phyloP scores from a whole-genome alignment of 2,888 invertebrate species.

The Noctua janthina region DNA sequence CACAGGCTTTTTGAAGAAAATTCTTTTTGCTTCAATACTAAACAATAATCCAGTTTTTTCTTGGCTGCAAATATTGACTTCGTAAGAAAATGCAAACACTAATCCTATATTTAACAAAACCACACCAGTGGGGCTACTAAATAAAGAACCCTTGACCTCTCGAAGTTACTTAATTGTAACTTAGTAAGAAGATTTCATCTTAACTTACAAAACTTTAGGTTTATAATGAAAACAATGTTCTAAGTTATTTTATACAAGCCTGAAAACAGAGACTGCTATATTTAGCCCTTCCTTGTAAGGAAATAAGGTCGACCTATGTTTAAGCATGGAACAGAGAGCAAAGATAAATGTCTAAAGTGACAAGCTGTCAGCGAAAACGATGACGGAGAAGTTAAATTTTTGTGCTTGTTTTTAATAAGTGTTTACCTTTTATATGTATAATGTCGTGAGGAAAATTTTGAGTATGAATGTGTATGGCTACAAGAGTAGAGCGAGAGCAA shows the following conservation, averaged over 20 bases:
- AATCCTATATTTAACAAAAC: neutral
- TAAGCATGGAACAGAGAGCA: neutral
- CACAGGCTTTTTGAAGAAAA: neutral
- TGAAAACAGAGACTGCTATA: neutral
- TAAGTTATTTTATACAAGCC: conserved; percentile 5
- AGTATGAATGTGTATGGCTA: neutral
- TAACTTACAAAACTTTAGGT: conserved; percentile 28
- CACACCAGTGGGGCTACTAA: neutral
- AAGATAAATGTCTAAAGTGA: conserved; percentile 1
- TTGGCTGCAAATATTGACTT: neutral
- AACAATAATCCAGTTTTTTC: neutral
- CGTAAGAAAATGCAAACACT: neutral
- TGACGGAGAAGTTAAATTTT: neutral
- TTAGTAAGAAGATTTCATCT: conserved; percentile 23
- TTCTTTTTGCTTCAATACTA: neutral
- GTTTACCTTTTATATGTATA: neutral
- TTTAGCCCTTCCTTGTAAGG: neutral
- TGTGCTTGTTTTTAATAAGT: neutral
- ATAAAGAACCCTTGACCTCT: conserved; percentile 17
- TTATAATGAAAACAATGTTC: conserved; percentile 43
- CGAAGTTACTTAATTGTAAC: conserved; percentile 28
- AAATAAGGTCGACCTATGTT: too few relatives aligned
- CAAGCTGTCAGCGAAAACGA: neutral
- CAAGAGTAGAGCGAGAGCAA: neutral
- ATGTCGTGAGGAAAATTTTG: neutral